These are phyloP conservation scores for Heterodera schachtii DNA, from an alignment of 1,140 invertebrate species.

Conservation along the genomic window DNA sequence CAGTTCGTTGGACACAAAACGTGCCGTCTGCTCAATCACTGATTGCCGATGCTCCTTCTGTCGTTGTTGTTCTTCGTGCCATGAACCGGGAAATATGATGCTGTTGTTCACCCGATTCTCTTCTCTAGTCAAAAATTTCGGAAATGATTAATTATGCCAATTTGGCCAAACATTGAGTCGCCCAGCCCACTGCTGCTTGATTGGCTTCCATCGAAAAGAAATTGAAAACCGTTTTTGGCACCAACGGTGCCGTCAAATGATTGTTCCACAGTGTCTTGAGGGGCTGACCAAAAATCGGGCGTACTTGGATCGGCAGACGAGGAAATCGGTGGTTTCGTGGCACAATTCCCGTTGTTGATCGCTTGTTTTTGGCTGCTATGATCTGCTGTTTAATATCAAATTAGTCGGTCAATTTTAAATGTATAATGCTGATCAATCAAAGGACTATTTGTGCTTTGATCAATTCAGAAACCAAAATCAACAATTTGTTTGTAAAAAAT, in stretches of 20 bases:
- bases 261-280: neutral
- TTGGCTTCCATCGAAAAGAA: neutral
- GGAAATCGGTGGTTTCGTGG: neutral
- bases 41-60: neutral
- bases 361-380: too few relatives aligned
- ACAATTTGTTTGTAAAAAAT: too few relatives aligned
- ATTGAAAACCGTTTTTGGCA: neutral
- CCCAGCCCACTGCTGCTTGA: neutral
- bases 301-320: neutral
- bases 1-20: neutral
- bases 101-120: too few relatives aligned
- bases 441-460: too few relatives aligned
- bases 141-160: too few relatives aligned
- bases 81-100: too few relatives aligned
- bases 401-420: too few relatives aligned
- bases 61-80: too few relatives aligned
- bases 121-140: too few relatives aligned
- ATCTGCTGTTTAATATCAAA: too few relatives aligned
- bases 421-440: too few relatives aligned
- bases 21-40: neutral
- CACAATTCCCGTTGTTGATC: neutral
- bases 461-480: too few relatives aligned
- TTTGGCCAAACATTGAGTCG: neutral
- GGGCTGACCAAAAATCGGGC: neutral
- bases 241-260: neutral